Percentiles rank a stretch among this genome's conserved stretches.
phyloP scores from a whole-genome alignment of 2,888 invertebrate species.

The Ophion slaviceki region DNA sequence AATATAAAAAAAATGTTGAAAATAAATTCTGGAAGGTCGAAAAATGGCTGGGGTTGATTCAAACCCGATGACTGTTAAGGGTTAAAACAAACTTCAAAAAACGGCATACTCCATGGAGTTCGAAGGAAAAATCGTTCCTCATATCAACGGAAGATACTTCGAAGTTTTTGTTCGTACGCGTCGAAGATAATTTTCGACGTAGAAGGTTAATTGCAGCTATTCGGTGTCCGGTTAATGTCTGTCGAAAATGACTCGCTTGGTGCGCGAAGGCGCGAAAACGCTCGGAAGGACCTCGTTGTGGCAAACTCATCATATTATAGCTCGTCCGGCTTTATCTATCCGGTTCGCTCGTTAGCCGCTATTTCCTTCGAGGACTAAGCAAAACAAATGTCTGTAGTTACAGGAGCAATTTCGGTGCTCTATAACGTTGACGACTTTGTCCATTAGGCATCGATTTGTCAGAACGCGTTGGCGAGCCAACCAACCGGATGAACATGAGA shows the following conservation, averaged over 20 bases:
- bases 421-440: constrained; percentile 78
- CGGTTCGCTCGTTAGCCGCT: constrained; percentile 43
- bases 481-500: neutral
- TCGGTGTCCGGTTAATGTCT: constrained; percentile 1
- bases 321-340: constrained; percentile 32
- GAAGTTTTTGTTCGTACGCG: constrained; percentile 5
- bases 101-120: neutral
- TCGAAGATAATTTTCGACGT: constrained; percentile 20
- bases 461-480: constrained; percentile 70
- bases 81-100: no score
- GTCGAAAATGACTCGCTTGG: constrained; percentile 17
- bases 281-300: constrained; percentile 25
- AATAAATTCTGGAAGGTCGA: no score
- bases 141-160: neutral
- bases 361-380: constrained; percentile 59
- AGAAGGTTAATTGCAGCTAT: constrained; percentile 30
- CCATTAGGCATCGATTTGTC: constrained; percentile 80
- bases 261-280: constrained; percentile 28
- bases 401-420: constrained; percentile 70
- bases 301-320: constrained; percentile 35
- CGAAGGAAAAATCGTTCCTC: neutral
- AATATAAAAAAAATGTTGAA: no score
- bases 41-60: no score
- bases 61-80: no score
- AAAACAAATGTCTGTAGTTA: constrained; percentile 74